Evolutionary conservation across 1,140 invertebrate genomes (phyloP).

Genomic region (Polypedilum vanderplanki): DNA sequence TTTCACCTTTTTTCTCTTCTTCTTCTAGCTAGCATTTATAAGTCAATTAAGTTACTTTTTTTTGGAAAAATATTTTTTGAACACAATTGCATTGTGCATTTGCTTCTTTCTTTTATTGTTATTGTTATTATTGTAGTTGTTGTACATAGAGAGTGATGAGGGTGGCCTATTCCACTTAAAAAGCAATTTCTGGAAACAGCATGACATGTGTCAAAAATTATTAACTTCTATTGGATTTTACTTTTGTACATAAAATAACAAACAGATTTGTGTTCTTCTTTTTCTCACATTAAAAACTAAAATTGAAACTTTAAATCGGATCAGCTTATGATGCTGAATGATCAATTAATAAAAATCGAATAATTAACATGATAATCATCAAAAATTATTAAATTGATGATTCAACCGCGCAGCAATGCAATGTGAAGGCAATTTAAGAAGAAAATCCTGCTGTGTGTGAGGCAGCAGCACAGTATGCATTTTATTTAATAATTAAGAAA

Average conservation of each 20-base stretch:
- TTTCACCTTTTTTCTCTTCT: not conserved
- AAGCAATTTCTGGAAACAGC: slow-evolving; percentile 12
- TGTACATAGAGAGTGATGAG: not conserved
- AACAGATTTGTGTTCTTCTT: slow-evolving; percentile 2
- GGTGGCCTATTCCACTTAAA: slow-evolving; percentile 16
- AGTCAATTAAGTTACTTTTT: slow-evolving; percentile 5
- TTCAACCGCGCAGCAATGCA: too few relatives aligned
- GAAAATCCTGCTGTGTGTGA: slow-evolving; percentile 8
- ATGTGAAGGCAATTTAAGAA: not conserved
- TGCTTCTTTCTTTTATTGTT: not conserved
- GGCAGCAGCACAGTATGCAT: slow-evolving; percentile 2
- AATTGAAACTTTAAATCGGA: not conserved
- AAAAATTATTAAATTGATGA: slow-evolving; percentile 11
- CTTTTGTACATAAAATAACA: not conserved
- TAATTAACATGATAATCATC: slow-evolving; percentile 1
- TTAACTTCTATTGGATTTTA: slow-evolving; percentile 13
- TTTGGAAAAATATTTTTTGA: not conserved
- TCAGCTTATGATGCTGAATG: not conserved
- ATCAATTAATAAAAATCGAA: slow-evolving; percentile 6
- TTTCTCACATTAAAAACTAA: not conserved
- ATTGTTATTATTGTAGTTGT: not conserved
- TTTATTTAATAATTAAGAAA: slow-evolving; percentile 1
- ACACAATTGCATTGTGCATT: slow-evolving; percentile 3
- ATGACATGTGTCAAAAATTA: slow-evolving; percentile 19
- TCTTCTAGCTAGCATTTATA: not conserved